A percentile compares a stretch with the other conserved stretches of the same genome.
Evolutionary conservation across 2,888 invertebrate genomes (phyloP).

Genomic region (Oscheius myriophilus): DNA sequence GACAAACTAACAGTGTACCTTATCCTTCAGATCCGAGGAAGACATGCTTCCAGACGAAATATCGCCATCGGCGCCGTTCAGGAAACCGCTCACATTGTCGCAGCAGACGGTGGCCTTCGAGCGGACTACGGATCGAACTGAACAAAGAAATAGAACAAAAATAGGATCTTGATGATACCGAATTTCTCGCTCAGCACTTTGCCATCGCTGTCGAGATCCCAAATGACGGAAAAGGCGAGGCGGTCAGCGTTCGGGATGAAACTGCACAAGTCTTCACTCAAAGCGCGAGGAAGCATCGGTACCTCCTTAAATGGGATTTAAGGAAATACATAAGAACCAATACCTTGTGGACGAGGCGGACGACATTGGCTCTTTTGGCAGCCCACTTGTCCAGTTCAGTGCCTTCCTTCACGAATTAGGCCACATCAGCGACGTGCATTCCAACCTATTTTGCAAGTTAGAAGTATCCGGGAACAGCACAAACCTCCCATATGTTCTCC

Average conservation of each 20-base stretch:
- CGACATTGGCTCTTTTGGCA: constrained; percentile 84
- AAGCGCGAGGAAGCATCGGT: constrained; percentile 89
- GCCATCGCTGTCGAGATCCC: constrained; percentile 82
- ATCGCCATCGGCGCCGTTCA: too few species aligned
- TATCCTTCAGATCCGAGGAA: too few species aligned
- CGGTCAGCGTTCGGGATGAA: constrained; percentile 73
- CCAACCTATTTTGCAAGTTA: constrained; percentile 74
- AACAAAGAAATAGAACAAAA: too few species aligned
- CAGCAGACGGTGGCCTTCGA: too few species aligned
- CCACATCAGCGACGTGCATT: constrained; percentile 94
- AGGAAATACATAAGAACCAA: too few species aligned
- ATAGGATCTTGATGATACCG: too few species aligned
- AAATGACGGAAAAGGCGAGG: constrained; percentile 87
- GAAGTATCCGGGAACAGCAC: neutral
- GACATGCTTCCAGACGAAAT: too few species aligned
- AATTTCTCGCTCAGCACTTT: constrained; percentile 8
- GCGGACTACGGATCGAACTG: too few species aligned
- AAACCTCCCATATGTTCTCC: constrained; percentile 36
- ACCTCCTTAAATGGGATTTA: constrained; percentile 77
- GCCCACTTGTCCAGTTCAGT: constrained; percentile 83
- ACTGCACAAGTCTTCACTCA: constrained; percentile 78
- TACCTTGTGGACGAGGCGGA: constrained; percentile 86
- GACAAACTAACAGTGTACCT: neutral
- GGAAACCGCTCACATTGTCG: too few species aligned
- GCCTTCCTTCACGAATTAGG: constrained; percentile 82